These are phyloP conservation scores for Dermolepida albohirtum DNA, from an alignment of 2,888 invertebrate species.

Conservation along the genomic window DNA sequence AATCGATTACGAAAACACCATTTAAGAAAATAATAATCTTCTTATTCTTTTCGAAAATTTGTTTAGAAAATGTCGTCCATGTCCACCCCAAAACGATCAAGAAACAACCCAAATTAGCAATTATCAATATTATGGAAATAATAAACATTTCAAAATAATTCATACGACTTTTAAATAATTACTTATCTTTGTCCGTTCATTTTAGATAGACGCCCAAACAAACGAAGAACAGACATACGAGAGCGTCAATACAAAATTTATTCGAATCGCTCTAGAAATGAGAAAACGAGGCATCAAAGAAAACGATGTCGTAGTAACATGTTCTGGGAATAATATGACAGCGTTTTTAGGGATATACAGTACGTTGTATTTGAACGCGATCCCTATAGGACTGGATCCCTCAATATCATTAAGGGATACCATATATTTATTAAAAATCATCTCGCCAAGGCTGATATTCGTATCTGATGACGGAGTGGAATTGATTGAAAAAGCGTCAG, in stretches of 20 bases:
- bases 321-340: slow-evolving; percentile 66
- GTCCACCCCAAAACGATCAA: too few species aligned
- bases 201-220: slow-evolving; percentile 27
- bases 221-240: slow-evolving; percentile 32
- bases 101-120: too few species aligned
- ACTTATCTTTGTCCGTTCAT: background rate
- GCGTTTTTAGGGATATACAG: slow-evolving; percentile 66
- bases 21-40: too few species aligned
- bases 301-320: slow-evolving; percentile 65
- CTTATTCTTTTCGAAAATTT: too few species aligned
- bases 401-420: slow-evolving; percentile 52
- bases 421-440: slow-evolving; percentile 52
- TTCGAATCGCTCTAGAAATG: slow-evolving; percentile 38
- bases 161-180: too few species aligned
- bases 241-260: slow-evolving; percentile 14
- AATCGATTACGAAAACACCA: too few species aligned
- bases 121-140: too few species aligned
- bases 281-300: slow-evolving; percentile 23
- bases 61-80: too few species aligned
- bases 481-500: slow-evolving; percentile 52
- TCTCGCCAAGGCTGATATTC: slow-evolving; percentile 57
- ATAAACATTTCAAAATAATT: too few species aligned
- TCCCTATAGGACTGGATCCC: slow-evolving; percentile 56
- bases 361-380: slow-evolving; percentile 64
- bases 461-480: slow-evolving; percentile 51